phyloP scores from a whole-genome alignment of 2,888 invertebrate genomes.

The Eupeodes luniger region DNA sequence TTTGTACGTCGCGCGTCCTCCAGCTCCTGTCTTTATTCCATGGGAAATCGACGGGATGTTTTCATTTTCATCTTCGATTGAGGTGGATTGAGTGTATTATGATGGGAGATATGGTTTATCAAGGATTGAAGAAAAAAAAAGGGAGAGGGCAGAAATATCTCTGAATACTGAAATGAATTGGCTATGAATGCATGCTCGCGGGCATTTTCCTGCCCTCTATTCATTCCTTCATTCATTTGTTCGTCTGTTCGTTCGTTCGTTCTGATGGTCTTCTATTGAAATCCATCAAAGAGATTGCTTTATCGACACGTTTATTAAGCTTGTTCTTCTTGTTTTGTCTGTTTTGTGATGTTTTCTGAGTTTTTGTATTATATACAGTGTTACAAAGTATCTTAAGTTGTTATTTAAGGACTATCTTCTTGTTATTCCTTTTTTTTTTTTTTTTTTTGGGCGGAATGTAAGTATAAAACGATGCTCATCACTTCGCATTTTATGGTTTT shows the following conservation, averaged over 20 bases:
- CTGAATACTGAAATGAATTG: conserved; percentile 54
- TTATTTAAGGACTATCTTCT: conserved; percentile 18
- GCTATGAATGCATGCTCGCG: conserved; percentile 70
- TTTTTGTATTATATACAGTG: conserved; percentile 1
- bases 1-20: not conserved
- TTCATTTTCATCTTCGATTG: conserved; percentile 57
- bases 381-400: conserved; percentile 1
- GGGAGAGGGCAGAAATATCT: not conserved
- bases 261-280: conserved; percentile 4
- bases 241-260: not conserved
- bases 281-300: conserved; percentile 72
- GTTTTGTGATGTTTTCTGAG: not conserved
- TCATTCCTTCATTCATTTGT: not conserved
- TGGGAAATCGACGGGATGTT: conserved; percentile 73
- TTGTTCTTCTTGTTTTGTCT: conserved; percentile 38
- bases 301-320: conserved; percentile 67
- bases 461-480: conserved; percentile 49
- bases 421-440: not conserved
- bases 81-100: conserved; percentile 6
- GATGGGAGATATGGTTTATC: too few species aligned
- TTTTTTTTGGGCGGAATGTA: conserved; percentile 17
- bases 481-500: conserved; percentile 33
- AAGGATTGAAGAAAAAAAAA: too few species aligned
- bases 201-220: conserved; percentile 43
- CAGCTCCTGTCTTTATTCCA: conserved; percentile 43